Evolutionary conservation across 1,140 invertebrate species (phyloP).

Genomic region (Coptotermes formosanus): DNA sequence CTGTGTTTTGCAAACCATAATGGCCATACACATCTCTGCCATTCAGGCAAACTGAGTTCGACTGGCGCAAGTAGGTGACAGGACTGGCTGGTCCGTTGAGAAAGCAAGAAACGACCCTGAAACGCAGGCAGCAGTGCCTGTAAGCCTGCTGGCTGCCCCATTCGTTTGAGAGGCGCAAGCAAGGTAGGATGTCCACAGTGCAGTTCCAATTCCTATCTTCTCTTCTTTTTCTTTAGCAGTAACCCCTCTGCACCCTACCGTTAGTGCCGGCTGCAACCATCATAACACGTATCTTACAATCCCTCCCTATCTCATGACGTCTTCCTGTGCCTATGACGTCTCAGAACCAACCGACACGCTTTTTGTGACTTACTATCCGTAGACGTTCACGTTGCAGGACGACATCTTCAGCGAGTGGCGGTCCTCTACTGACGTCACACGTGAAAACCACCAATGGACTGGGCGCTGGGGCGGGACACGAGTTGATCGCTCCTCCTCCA

Average conservation of each 20-base stretch:
- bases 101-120: not conserved
- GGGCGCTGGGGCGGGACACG: slow-evolving; percentile 53
- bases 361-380: not conserved
- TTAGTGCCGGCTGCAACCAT: no score
- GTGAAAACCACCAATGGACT: slow-evolving; percentile 57
- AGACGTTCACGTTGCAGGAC: slow-evolving; percentile 42
- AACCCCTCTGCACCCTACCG: no score
- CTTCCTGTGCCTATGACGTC: not conserved
- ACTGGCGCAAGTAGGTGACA: not conserved
- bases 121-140: not conserved
- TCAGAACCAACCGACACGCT: slow-evolving; percentile 34
- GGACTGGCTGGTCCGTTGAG: not conserved
- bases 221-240: no score
- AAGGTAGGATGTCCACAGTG: not conserved
- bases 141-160: not conserved
- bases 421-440: slow-evolving; percentile 45
- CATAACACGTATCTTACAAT: no score
- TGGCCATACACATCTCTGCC: not conserved
- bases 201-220: no score
- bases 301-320: not conserved
- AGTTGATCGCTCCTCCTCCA: slow-evolving; percentile 40
- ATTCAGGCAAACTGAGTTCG: not conserved
- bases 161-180: not conserved
- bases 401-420: slow-evolving; percentile 45
- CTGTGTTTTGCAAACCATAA: no score